Percentiles rank a stretch among this genome's conserved stretches.
Conservation (phyloP, 2,797 vertebrate genomes). For the Buceros bicornis region DNA sequence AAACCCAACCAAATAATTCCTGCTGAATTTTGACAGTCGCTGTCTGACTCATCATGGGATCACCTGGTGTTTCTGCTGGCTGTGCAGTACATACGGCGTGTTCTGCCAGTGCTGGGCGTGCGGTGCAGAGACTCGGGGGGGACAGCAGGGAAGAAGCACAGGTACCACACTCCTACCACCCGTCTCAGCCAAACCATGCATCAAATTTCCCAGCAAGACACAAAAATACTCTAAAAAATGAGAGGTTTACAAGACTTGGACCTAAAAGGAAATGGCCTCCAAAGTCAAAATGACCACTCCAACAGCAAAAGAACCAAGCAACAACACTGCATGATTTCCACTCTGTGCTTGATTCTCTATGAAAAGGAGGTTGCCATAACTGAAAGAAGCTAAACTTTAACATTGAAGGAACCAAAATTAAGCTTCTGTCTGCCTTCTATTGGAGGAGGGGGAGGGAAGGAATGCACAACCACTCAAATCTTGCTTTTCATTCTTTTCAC, state of each 20-base stretch:
- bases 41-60: neutral
- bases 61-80: neutral
- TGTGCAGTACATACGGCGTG: rapidly evolving
- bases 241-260: neutral
- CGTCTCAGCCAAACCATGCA: neutral
- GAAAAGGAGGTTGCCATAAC: neutral
- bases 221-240: neutral
- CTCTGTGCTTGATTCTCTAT: neutral
- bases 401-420: neutral
- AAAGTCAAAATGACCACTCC: neutral
- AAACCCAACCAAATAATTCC: neutral
- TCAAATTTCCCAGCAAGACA: neutral
- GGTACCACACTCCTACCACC: neutral
- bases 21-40: neutral
- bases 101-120: neutral
- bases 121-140: neutral
- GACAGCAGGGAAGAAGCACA: neutral
- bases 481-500: neutral
- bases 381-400: neutral
- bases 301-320: neutral
- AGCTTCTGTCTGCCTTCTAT: neutral
- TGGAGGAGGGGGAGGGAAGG: neutral
- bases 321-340: neutral
- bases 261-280: neutral
- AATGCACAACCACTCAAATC: neutral